These are phyloP conservation scores for Euwallacea fornicatus DNA, from an alignment of 1,140 invertebrate species.

Conservation along the genomic window DNA sequence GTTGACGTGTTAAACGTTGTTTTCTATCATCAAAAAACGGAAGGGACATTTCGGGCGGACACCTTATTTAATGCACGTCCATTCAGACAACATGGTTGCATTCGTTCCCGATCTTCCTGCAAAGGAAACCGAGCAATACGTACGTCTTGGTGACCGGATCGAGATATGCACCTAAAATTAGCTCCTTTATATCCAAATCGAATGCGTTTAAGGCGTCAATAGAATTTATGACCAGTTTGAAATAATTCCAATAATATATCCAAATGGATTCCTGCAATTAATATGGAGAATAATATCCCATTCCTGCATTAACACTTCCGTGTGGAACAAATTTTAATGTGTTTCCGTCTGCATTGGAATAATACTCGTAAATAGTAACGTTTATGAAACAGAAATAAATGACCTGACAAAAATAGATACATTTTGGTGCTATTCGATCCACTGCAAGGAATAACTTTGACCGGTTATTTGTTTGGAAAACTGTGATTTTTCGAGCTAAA, in stretches of 20 bases:
- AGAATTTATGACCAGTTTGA: not conserved
- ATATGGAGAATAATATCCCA: conserved; percentile 16
- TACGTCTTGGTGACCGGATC: too few species aligned
- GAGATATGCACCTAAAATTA: too few species aligned
- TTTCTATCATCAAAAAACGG: too few species aligned
- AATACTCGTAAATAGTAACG: conserved; percentile 20
- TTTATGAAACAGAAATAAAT: conserved; percentile 27
- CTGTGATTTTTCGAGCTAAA: not conserved
- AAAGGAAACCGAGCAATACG: too few species aligned
- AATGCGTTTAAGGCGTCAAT: too few species aligned
- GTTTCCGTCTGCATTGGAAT: conserved; percentile 13
- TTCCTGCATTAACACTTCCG: conserved; percentile 11
- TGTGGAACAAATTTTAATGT: conserved; percentile 23
- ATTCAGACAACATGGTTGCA: too few species aligned
- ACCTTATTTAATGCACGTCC: too few species aligned
- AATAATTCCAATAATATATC: not conserved
- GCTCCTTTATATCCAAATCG: too few species aligned
- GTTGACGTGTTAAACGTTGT: too few species aligned
- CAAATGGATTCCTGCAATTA: conserved; percentile 16
- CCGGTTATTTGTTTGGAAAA: conserved; percentile 1
- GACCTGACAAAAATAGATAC: conserved; percentile 17
- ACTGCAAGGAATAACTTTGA: not conserved
- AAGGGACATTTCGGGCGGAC: too few species aligned
- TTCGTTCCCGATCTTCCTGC: too few species aligned
- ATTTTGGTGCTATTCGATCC: conserved; percentile 1